Conservation (phyloP, 2,888 invertebrate genomes). For the Machimus atricapillus region DNA sequence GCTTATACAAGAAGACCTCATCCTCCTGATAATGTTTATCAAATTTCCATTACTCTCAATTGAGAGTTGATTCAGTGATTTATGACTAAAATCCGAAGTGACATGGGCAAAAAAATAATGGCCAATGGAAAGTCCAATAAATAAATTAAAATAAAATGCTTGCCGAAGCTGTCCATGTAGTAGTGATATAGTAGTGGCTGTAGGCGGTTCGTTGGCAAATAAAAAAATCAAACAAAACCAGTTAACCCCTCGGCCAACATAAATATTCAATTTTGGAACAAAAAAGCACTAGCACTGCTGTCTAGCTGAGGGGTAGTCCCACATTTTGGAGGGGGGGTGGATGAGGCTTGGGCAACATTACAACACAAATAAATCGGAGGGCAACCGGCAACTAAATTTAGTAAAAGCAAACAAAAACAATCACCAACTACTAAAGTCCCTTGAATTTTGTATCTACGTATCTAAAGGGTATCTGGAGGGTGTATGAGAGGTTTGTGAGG, state of each 20-base stretch:
- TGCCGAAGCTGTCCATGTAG: conserved; percentile 48
- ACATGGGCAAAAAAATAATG: conserved; percentile 53
- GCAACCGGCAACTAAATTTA: conserved; percentile 42
- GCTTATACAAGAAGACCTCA: neutral
- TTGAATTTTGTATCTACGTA: conserved; percentile 18
- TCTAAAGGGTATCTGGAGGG: neutral
- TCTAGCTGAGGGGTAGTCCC: neutral
- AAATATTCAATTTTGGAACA: conserved; percentile 45
- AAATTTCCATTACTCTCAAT: conserved; percentile 19
- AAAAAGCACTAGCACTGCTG: conserved; percentile 12
- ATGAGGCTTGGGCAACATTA: conserved; percentile 11
- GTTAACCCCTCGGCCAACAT: conserved; percentile 37
- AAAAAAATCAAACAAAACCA: conserved; percentile 38
- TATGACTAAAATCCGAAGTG: conserved; percentile 13
- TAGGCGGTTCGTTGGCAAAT: conserved; percentile 48
- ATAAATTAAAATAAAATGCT: conserved; percentile 59
- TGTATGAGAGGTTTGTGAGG: neutral
- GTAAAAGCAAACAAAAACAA: conserved; percentile 41
- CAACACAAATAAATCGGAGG: conserved; percentile 26
- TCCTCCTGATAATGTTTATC: neutral
- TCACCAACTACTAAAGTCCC: conserved; percentile 37
- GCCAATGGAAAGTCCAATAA: conserved; percentile 60
- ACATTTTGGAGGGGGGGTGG: neutral
- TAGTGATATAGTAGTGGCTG: neutral
- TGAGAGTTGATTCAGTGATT: conserved; percentile 15